Conservation (phyloP, 2,888 invertebrate genomes). For the Pogonocherus hispidulus region DNA sequence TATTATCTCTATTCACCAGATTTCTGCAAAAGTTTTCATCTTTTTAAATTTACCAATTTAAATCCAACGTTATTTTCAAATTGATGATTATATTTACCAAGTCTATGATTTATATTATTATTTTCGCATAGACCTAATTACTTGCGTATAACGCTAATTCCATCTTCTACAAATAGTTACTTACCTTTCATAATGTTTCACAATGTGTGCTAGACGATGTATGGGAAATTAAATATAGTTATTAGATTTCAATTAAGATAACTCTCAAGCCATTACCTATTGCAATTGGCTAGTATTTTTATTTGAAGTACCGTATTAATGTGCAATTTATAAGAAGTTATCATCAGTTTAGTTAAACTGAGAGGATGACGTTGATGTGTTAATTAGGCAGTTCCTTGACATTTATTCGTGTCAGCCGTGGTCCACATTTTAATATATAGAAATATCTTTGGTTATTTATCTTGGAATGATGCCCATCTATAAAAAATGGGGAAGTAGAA, state of each 20-base stretch:
- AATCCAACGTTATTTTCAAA: no score
- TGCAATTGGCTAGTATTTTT: neutral
- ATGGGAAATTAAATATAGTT: conserved; percentile 3
- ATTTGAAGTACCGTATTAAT: neutral
- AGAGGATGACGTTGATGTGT: neutral
- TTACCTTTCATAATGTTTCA: conserved; percentile 15
- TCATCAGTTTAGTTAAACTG: neutral
- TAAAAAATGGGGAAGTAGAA: neutral
- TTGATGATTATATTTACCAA: no score
- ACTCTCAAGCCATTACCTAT: neutral
- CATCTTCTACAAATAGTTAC: neutral
- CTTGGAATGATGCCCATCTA: neutral
- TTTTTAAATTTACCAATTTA: no score
- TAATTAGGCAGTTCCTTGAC: neutral
- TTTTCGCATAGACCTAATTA: no score
- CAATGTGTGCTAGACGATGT: neutral
- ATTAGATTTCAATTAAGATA: conserved; percentile 5
- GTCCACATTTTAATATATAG: neutral
- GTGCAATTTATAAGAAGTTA: conserved; percentile 9
- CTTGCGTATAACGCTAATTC: neutral
- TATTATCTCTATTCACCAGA: no score
- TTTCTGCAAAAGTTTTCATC: no score
- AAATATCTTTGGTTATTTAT: neutral
- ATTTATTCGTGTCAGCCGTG: neutral
- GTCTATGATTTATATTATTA: no score